Evolutionary conservation across 1,140 invertebrate genomes (phyloP), one percentile per base, ranked within the genome.

Genomic region (Drosophila sechellia): DNA sequence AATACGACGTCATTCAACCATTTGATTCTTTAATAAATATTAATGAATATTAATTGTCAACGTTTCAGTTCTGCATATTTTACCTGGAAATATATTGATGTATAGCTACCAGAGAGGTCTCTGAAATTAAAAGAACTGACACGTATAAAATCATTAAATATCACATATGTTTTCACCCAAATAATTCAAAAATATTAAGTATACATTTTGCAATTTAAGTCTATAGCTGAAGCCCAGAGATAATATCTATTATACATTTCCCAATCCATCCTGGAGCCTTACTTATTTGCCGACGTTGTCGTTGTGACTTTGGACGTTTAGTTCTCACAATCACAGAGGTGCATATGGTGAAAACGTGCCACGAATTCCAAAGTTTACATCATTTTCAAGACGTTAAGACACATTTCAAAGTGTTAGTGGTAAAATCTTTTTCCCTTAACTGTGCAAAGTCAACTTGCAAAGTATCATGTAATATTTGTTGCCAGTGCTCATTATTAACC

Each of bases 391-490:
- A 22, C 0, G 10, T 2, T 5, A 6, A 11, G 17, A 39, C 15
- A 4, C 13, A 20, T 20, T 17, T 20, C 11, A n/a, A n/a, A 20
- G 5, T 35, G 12, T n/a, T 6, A 17, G 4, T 6, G n/a, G 0
- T 31, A 4, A 31, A 48, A 6, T 15, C 11, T 42, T 40, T 31
- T 13, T 54, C 5, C n/a, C 17, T 25, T 20, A 31, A 22, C 13
- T 13, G 13, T 3, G 54, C 15, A 15, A 69, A 65, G 59, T 70
- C 64, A 61, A 66, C 50, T 50, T 46, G 58, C 75, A 54, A 61
- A 85, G 63, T 73, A 81, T 81, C 66, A 84, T 84, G 73, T 85
- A 86, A 85, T 81, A 77, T 77, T 69, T 53, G 45, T 76, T 84
- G 25, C 45, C 22, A 59, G 58, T 58, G 25, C 17, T 56, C 49